Percentiles rank a stretch among this genome's conserved stretches.
Evolutionary conservation across 1,140 invertebrate species (phyloP).

Genomic region (Helicorthomorpha holstii): DNA sequence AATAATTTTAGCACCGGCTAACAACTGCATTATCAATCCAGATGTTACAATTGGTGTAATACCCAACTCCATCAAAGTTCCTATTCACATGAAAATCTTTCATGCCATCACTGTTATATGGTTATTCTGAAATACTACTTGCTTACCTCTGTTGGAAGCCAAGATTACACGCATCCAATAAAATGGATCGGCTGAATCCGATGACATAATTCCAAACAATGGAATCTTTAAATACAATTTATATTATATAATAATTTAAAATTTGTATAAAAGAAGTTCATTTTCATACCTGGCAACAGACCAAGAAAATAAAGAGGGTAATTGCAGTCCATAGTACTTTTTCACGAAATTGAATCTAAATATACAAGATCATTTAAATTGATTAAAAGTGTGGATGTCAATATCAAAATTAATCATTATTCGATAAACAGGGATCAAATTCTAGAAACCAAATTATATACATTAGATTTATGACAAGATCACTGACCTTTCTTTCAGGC

Average conservation of each 20-base stretch:
- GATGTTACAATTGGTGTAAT: constrained; percentile 99
- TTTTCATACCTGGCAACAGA: constrained; percentile 88
- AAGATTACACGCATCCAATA: constrained; percentile 99
- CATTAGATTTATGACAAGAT: too few species aligned
- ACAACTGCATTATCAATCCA: constrained; percentile 97
- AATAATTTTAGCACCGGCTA: constrained; percentile 99
- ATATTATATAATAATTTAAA: too few species aligned
- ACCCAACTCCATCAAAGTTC: constrained; percentile 98
- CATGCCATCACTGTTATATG: background rate
- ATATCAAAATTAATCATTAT: too few species aligned
- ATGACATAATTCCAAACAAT: constrained; percentile 99
- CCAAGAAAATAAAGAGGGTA: constrained; percentile 98
- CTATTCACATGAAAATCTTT: constrained; percentile 26
- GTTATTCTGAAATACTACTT: too few species aligned
- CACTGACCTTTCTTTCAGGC: constrained; percentile 87
- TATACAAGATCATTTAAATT: constrained; percentile 19
- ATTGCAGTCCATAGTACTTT: constrained; percentile 99
- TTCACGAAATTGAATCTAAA: constrained; percentile 96
- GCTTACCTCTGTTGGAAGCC: constrained; percentile 88
- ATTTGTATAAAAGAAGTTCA: too few species aligned
- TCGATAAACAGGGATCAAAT: too few species aligned
- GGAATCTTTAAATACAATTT: constrained; percentile 51
- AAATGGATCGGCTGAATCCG: constrained; percentile 99
- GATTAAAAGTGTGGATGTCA: too few species aligned
- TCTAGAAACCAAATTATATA: too few species aligned